Conservation (phyloP, 2,113 vertebrate genomes). For the Aspidoscelis tigris region DNA sequence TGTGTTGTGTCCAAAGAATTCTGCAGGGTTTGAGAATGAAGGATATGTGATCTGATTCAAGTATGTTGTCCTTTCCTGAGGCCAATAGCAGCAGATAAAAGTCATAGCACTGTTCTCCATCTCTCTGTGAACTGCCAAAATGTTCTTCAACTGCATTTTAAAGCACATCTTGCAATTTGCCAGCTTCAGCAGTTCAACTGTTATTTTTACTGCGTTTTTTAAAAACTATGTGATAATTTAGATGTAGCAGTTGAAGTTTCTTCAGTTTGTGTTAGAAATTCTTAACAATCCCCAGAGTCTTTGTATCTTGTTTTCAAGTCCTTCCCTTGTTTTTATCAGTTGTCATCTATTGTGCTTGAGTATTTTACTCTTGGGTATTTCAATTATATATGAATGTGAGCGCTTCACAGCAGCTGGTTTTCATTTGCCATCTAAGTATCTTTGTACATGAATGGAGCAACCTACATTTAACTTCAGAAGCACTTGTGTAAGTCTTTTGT, state of each 20-base stretch:
- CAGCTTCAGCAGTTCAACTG: constrained; percentile 45
- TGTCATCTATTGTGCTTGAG: constrained; percentile 75
- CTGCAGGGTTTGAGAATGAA: neutral
- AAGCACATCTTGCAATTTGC: constrained; percentile 45
- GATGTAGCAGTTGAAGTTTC: constrained; percentile 71
- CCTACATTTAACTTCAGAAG: constrained; percentile 70
- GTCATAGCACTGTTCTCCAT: neutral
- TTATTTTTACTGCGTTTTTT: constrained; percentile 53
- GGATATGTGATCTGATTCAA: neutral
- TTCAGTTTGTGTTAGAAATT: constrained; percentile 67
- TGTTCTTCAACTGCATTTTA: constrained; percentile 39
- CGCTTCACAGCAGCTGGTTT: constrained; percentile 67
- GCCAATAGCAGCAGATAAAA: constrained; percentile 17
- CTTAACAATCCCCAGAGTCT: constrained; percentile 63
- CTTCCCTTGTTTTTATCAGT: constrained; percentile 74
- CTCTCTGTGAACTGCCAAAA: neutral
- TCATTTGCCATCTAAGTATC: constrained; percentile 73
- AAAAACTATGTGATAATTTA: constrained; percentile 70
- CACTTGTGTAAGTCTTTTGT: constrained; percentile 49
- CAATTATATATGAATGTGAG: constrained; percentile 79
- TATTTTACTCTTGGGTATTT: constrained; percentile 76
- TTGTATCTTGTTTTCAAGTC: constrained; percentile 72
- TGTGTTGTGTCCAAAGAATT: neutral
- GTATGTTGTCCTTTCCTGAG: neutral
- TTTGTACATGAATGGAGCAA: constrained; percentile 66